Evolutionary conservation across 2,888 invertebrate genomes (phyloP), one percentile per base, ranked within the genome.

Genomic region (Synanthedon vespiformis): DNA sequence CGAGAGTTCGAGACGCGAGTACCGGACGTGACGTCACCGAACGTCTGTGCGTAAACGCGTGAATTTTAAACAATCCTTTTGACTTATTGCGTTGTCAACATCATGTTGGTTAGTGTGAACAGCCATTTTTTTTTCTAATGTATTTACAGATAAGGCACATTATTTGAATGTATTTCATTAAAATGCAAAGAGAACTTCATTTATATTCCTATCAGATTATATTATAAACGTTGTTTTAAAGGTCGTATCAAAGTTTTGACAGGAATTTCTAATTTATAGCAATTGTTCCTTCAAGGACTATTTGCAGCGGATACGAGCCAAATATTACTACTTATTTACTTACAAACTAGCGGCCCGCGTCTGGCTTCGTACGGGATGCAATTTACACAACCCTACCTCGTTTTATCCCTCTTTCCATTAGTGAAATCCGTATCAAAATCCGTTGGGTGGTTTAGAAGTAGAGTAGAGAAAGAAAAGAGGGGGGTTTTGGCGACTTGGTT

Each of bases 11-110:
- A 70, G 63, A 57, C 61, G 63, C 34, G 34, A 34, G 34, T 34
- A 71, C 78, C 79, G 86, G 86, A 86, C 74, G 77, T 86, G 85
- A 83, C 84, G 85, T 82, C 81, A 81, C 68, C 58, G 64, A 60
- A 61, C 62, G 67, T 66, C 70, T 71, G 72, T 68, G 77, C 79
- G 81, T 82, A 81, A 80, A 81, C 78, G 69, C 72, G 74, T 80
- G 84, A 83, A 87, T 85, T 82, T 84, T 82, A 85, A 86, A 84
- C 84, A 85, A 84, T 74, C 68, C 72, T 77, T 79, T 80, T 74
- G 69, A 76, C 77, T 74, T 76, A 78, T 74, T 72, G 75, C 72
- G 72, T 70, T 70, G 74, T 75, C 60, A 75, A 74, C 78, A 82
- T 70, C 6, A 82, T 81, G 80, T 80, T 80, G 76, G 69, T 72